Evolutionary conservation across 2,113 vertebrate genomes (phyloP).

Genomic region (Dromaius novaehollandiae): DNA sequence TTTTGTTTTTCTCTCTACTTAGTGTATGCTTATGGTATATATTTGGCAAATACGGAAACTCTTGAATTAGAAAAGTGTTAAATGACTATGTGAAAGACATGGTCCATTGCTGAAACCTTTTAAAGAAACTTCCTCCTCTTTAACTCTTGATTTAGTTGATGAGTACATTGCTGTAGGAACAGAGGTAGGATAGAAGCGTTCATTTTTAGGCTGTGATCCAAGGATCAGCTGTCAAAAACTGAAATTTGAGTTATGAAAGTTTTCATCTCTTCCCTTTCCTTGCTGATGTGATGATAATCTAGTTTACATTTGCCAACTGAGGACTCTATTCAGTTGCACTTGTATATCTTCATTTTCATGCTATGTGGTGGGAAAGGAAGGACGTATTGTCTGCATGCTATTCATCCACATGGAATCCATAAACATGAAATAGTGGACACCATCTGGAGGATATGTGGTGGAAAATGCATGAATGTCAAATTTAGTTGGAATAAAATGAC

Average conservation of each 20-base stretch:
- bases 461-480: not conserved
- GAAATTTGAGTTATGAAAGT: not conserved
- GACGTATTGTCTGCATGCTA: not conserved
- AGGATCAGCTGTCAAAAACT: not conserved
- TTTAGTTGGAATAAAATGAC: slow-evolving; percentile 16
- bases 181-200: not conserved
- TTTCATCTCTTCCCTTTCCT: not conserved
- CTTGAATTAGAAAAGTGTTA: slow-evolving; percentile 56
- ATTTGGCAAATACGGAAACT: slow-evolving; percentile 46
- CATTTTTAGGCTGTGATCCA: not conserved
- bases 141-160: not conserved
- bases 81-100: slow-evolving; percentile 48
- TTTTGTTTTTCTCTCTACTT: slow-evolving; percentile 57
- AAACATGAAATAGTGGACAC: not conserved
- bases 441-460: not conserved
- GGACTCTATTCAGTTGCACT: not conserved
- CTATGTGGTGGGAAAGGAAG: not conserved
- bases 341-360: not conserved
- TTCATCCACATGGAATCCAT: not conserved
- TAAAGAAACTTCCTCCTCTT: slow-evolving; percentile 4
- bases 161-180: not conserved
- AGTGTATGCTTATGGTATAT: slow-evolving; percentile 23
- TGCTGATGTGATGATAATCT: not conserved
- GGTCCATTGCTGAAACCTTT: not conserved
- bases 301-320: not conserved